A percentile compares a stretch with the other conserved stretches of the same genome.
Evolutionary conservation across 1,140 invertebrate species (phyloP).

Genomic region (Heliconius hermathena): DNA sequence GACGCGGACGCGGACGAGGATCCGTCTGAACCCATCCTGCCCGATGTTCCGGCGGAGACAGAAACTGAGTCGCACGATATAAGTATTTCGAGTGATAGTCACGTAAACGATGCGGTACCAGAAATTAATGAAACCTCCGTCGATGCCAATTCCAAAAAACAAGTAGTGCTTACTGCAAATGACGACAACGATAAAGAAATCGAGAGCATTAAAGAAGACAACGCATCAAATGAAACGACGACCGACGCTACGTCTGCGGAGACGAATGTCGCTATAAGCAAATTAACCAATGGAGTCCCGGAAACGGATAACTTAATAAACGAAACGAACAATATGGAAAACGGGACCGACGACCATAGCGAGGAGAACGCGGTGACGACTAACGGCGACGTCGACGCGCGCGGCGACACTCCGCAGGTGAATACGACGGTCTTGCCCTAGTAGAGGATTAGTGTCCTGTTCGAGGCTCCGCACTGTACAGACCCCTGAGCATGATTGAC

Average conservation of each 20-base stretch:
- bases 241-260: not conserved
- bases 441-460: constrained; percentile 1
- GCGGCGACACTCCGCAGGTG: not conserved
- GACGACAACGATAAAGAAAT: not conserved
- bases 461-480: too few relatives aligned
- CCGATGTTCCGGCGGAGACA: not conserved
- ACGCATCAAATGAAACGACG: not conserved
- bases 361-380: not conserved
- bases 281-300: not conserved
- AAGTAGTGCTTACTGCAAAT: not conserved
- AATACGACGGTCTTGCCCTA: constrained; percentile 4
- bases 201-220: not conserved
- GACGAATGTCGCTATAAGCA: not conserved
- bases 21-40: not conserved
- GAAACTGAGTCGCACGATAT: constrained; percentile 14
- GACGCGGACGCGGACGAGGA: not conserved
- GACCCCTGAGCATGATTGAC: too few relatives aligned
- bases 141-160: not conserved
- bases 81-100: constrained; percentile 9
- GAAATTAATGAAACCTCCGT: not conserved
- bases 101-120: not conserved
- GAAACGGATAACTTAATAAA: constrained; percentile 40
- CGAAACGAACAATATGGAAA: constrained; percentile 33
- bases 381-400: not conserved
- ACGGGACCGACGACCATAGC: not conserved